Evolutionary conservation across 2,797 vertebrate species (phyloP), one percentile per base, ranked within the genome.

Genomic region (Hydrolagus colliei): DNA sequence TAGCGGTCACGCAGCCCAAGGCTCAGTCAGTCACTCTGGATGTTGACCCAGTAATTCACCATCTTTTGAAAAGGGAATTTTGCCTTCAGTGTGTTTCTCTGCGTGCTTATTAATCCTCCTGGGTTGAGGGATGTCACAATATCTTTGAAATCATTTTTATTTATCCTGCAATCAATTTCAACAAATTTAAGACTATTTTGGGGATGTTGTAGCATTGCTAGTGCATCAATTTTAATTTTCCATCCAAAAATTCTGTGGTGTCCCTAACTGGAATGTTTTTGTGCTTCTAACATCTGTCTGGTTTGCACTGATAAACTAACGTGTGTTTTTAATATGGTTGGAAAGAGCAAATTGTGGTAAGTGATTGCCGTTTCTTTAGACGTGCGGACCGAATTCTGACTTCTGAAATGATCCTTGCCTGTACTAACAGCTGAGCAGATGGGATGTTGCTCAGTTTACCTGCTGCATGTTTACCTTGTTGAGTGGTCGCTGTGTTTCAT

Each of bases 41-140:
- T 71, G 88, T 86, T 63, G 90, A 92, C 75, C 88, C 91, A 89
- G 91, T 91, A 91, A 93, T 76, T 18, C 32, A 76, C 9, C 4
- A 52, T 73, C 32, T 52, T 52, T 59, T 20, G 22, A 73, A 4
- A 27, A 75, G 18, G 1, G 35, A 75, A 14, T 75, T 16, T 2
- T 9, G 35, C 73, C n/a, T 20, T 62, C n/a, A 74, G 32, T 72
- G 22, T 59, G 41, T 20, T 59, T 59, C 41, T 52, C 1, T 4
- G 12, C 14, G 11, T 78, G 76, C 22, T 63, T 59, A 52, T 52
- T 52, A 74, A 10, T 74, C 27, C 52, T 77, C 9, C 35, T 78
- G 22, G 62, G 12, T 12, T 27, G 62, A 14, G 13, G 4, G 10
- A 61, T n/a, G 22, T 63, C 59, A 7, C 20, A 12, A 27, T 62